Evolutionary conservation across 2,888 invertebrate species (phyloP), one percentile per base, ranked within the genome.

Genomic region (Tetheella fluctuosa): DNA sequence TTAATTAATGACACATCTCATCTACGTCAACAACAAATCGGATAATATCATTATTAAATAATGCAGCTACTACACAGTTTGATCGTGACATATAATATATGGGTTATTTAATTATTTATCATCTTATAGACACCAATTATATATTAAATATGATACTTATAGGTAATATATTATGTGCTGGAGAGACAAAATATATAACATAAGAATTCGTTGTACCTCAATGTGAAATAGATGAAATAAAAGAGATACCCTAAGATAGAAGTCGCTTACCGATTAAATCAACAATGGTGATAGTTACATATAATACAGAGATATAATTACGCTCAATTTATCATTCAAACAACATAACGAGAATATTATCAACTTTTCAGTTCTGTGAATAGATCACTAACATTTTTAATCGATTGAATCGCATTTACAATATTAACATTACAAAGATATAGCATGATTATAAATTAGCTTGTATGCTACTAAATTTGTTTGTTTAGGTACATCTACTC

Each of bases 331-430:
- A 80, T 82, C 87, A 85, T 83, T 84, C 80, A 88, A 90, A 90
- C 85, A 92, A 91, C 86, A 85, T 90, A 93, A 93, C 91, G 89
- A 91, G 88, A 89, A 90, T 88, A 90, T 88, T 83, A 83, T 86
- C 81, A 90, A 88, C 89, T 89, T 88, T 89, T 93, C 93, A 93
- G 93, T 93, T 91, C 93, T 92, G 93, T 93, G 93, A 93, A 89
- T 90, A 76, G 80, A 84, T 93, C 93, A 93, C 93, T 91, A 92
- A 92, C 90, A 85, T 85, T 85, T 81, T 58, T 30, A n/a, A 52
- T 48, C 48, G 83, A 83, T 83, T 78, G 79, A 83, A 83, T 80
- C 79, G 79, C 78, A 81, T 84, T 81, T 80, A 83, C 68, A 82
- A 74, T 75, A 73, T 72, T 70, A 67, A 69, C 39, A 39, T 39